Evolutionary conservation across 2,797 vertebrate genomes (phyloP).

Genomic region (Mormyrus hasselquistii): DNA sequence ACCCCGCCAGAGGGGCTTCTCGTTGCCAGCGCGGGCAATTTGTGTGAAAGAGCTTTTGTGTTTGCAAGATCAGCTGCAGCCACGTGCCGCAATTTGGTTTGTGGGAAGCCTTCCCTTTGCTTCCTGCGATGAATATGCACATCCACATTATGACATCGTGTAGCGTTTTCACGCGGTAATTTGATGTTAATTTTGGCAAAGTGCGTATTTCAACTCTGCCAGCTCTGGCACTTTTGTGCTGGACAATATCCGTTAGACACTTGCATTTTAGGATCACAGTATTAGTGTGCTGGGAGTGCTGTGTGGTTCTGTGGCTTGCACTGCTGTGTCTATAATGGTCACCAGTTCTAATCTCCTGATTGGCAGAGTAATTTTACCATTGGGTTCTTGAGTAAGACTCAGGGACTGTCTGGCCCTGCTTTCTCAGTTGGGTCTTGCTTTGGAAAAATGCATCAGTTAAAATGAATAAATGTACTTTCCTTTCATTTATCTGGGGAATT

Average conservation of each 20-base stretch:
- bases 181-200: slow-evolving; percentile 18
- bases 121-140: not conserved
- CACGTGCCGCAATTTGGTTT: not conserved
- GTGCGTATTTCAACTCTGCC: slow-evolving; percentile 5
- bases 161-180: not conserved
- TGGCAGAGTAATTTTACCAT: not conserved
- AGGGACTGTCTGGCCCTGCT: not conserved
- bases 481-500: not conserved
- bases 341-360: not conserved
- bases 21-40: not conserved
- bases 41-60: slow-evolving; percentile 6
- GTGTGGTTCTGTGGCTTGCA: not conserved
- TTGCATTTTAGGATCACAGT: not conserved
- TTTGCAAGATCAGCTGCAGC: not conserved
- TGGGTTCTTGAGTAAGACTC: not conserved
- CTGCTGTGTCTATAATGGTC: not conserved
- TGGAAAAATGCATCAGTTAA: not conserved
- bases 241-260: not conserved
- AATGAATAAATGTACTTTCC: not conserved
- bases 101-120: not conserved
- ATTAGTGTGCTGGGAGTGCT: not conserved
- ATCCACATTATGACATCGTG: not conserved
- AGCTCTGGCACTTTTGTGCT: not conserved
- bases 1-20: not conserved
- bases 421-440: not conserved